Conservation (phyloP, 1,140 invertebrate genomes). For the Eriosoma lanigerum region DNA sequence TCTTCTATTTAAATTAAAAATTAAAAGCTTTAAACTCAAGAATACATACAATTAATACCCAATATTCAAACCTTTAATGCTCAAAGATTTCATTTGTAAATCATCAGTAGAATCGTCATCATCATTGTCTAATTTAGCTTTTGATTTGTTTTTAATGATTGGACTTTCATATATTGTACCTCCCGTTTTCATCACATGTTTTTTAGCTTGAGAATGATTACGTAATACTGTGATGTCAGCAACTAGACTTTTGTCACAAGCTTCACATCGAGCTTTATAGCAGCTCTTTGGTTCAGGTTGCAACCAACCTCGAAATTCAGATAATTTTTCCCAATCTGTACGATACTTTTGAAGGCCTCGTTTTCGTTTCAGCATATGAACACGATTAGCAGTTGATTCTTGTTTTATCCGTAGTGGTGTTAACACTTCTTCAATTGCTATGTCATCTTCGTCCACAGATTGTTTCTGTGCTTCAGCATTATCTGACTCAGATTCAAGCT, state of each 20-base stretch:
- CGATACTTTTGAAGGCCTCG: slow-evolving; percentile 54
- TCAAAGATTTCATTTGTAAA: slow-evolving; percentile 51
- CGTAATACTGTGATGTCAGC: slow-evolving; percentile 54
- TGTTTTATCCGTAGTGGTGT: slow-evolving; percentile 44
- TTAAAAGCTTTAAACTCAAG: slow-evolving; percentile 44
- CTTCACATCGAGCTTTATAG: slow-evolving; percentile 54
- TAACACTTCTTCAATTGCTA: slow-evolving; percentile 49
- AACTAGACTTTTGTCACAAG: slow-evolving; percentile 54
- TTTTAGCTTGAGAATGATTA: slow-evolving; percentile 53
- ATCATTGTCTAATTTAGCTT: slow-evolving; percentile 28
- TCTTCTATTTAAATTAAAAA: neutral
- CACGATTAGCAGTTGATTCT: slow-evolving; percentile 46
- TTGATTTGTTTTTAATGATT: slow-evolving; percentile 42
- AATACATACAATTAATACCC: slow-evolving; percentile 21
- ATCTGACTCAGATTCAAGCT: slow-evolving; percentile 32
- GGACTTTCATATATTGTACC: slow-evolving; percentile 47
- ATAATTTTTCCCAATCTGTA: slow-evolving; percentile 54
- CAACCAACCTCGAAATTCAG: slow-evolving; percentile 53
- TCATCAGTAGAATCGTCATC: slow-evolving; percentile 48
- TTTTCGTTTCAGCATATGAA: slow-evolving; percentile 49
- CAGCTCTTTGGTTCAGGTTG: slow-evolving; percentile 49
- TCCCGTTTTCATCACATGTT: slow-evolving; percentile 52
- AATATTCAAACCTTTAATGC: slow-evolving; percentile 51
- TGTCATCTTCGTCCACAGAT: slow-evolving; percentile 47
- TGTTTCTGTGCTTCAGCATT: slow-evolving; percentile 26